Percentiles rank a stretch among this genome's conserved stretches.
phyloP scores from a whole-genome alignment of 2,113 vertebrate genomes.

The Pachyramphus minor region DNA sequence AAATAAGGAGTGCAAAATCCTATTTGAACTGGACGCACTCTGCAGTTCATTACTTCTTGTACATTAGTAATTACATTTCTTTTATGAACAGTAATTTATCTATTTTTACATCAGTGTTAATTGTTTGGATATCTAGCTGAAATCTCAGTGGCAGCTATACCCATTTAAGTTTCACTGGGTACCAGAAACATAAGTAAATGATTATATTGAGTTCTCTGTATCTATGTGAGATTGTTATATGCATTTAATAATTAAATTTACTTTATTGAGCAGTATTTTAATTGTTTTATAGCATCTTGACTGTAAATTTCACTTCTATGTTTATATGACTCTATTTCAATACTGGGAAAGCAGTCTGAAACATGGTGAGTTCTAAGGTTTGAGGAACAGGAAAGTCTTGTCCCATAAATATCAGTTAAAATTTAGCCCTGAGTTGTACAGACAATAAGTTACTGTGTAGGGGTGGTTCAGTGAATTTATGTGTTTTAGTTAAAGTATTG shows the following conservation, averaged over 20 bases:
- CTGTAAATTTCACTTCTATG: background rate
- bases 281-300: background rate
- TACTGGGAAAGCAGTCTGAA: background rate
- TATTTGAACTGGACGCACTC: constrained; percentile 7
- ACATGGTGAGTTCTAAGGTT: background rate
- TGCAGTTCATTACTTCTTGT: constrained; percentile 51
- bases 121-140: constrained; percentile 41
- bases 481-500: background rate
- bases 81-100: constrained; percentile 54
- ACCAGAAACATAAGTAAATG: background rate
- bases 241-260: constrained; percentile 24
- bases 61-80: constrained; percentile 40
- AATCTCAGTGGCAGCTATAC: constrained; percentile 28
- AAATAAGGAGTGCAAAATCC: background rate
- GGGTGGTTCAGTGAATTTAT: background rate
- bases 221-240: background rate
- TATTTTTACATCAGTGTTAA: constrained; percentile 54
- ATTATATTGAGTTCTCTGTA: constrained; percentile 8
- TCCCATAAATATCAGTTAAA: background rate
- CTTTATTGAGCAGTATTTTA: background rate
- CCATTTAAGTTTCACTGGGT: constrained; percentile 15
- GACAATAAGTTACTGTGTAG: background rate
- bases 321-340: background rate
- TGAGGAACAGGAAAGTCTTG: background rate
- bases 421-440: background rate